Evolutionary conservation across 2,797 vertebrate genomes (phyloP).

Genomic region (Macroramphosus scolopax): DNA sequence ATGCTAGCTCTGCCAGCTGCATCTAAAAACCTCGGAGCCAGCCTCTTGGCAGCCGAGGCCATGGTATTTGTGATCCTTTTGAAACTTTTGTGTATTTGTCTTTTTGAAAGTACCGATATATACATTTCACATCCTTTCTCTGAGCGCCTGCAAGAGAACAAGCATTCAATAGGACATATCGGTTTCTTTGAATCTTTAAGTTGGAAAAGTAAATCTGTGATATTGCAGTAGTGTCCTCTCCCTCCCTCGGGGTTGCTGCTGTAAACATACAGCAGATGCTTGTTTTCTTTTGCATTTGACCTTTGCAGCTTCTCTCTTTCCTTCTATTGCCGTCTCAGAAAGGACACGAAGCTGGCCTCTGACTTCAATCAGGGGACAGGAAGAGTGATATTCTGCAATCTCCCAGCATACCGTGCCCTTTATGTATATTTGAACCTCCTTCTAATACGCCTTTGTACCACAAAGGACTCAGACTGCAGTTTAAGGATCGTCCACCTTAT

Average conservation of each 20-base stretch:
- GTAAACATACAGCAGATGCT: conserved; percentile 67
- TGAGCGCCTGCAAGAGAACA: too few species aligned
- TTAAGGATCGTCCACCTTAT: conserved; percentile 19
- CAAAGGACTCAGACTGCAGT: conserved; percentile 16
- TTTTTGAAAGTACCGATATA: too few species aligned
- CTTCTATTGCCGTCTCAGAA: conserved; percentile 12
- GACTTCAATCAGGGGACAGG: conserved; percentile 32
- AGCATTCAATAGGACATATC: conserved; percentile 9
- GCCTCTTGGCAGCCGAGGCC: conserved; percentile 14
- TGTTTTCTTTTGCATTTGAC: conserved; percentile 61
- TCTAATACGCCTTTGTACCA: conserved; percentile 21
- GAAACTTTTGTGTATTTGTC: too few species aligned
- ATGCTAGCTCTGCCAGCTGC: conserved; percentile 28
- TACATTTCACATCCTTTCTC: too few species aligned
- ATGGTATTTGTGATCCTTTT: too few species aligned
- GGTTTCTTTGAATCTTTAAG: conserved; percentile 41
- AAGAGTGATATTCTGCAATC: conserved; percentile 31
- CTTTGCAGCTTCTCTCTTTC: conserved; percentile 29
- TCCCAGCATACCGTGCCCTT: conserved; percentile 7
- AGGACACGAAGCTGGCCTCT: conserved; percentile 36
- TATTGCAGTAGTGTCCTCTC: conserved; percentile 38
- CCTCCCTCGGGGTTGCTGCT: conserved; percentile 48
- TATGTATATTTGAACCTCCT: conserved; percentile 29
- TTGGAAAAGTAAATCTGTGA: conserved; percentile 50
- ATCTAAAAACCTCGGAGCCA: conserved; percentile 23